phyloP scores from a whole-genome alignment of 2,113 vertebrate genomes.

The Holacanthus passer region DNA sequence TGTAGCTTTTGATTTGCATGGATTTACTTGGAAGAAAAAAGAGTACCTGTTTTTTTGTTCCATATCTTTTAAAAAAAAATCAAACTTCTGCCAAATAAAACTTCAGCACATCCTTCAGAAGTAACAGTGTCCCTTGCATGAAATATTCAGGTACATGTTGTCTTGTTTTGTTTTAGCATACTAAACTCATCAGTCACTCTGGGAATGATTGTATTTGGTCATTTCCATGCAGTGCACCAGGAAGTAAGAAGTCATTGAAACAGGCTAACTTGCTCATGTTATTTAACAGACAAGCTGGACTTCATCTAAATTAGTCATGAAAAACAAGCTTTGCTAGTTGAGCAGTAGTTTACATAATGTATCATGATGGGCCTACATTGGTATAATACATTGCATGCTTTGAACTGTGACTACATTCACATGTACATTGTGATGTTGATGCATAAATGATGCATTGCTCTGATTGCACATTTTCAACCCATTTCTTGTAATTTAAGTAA shows the following conservation, averaged over 20 bases:
- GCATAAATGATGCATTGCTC: not conserved
- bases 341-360: too few relatives aligned
- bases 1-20: not conserved
- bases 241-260: not conserved
- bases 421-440: not conserved
- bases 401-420: too few relatives aligned
- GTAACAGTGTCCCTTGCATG: too few relatives aligned
- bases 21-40: not conserved
- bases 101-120: too few relatives aligned
- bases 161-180: not conserved
- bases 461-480: not conserved
- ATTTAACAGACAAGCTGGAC: too few relatives aligned
- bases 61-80: not conserved
- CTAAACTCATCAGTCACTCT: too few relatives aligned
- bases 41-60: not conserved
- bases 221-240: not conserved
- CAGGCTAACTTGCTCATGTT: not conserved
- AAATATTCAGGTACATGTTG: not conserved
- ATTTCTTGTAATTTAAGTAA: not conserved
- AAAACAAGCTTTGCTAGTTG: too few relatives aligned
- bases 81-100: not conserved
- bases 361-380: not conserved
- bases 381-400: not conserved
- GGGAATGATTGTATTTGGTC: not conserved
- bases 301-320: too few relatives aligned